Conservation (phyloP, 2,113 vertebrate species). For the Tachuris rubrigastra region DNA sequence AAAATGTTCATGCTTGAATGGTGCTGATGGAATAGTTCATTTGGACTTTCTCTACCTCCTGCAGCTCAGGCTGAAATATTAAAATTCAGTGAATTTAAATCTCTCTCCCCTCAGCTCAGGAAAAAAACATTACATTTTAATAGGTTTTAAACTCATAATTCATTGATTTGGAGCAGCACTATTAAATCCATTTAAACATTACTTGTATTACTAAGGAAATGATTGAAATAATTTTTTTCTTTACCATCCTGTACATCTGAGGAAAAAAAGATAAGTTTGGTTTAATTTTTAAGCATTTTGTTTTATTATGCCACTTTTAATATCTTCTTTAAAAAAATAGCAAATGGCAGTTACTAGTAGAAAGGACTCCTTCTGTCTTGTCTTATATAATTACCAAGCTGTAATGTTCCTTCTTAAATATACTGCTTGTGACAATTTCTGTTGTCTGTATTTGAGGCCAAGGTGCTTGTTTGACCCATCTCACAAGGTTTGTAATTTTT, state of each 20-base stretch:
- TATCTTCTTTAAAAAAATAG: constrained; percentile 25
- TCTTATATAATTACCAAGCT: background rate
- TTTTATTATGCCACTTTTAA: constrained; percentile 57
- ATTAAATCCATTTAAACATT: constrained; percentile 87
- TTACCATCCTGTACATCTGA: constrained; percentile 64
- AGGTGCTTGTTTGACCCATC: background rate
- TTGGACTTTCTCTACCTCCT: constrained; percentile 87
- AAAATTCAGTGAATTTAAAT: constrained; percentile 91
- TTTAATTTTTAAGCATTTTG: constrained; percentile 59
- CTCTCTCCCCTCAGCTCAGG: constrained; percentile 81
- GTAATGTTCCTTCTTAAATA: background rate
- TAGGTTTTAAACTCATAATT: constrained; percentile 89
- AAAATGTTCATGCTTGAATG: constrained; percentile 90
- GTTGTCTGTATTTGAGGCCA: background rate
- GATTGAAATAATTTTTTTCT: constrained; percentile 76
- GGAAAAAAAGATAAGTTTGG: background rate
- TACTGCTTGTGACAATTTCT: background rate
- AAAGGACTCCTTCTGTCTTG: background rate
- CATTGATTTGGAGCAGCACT: constrained; percentile 83
- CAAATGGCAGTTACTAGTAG: constrained; percentile 16
- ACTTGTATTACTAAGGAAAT: constrained; percentile 80
- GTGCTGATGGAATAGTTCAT: constrained; percentile 87
- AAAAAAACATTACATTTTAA: constrained; percentile 88
- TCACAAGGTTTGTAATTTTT: background rate
- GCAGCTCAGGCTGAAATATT: constrained; percentile 88